Evolutionary conservation across 2,888 invertebrate genomes (phyloP).

Genomic region (Serripes groenlandicus): DNA sequence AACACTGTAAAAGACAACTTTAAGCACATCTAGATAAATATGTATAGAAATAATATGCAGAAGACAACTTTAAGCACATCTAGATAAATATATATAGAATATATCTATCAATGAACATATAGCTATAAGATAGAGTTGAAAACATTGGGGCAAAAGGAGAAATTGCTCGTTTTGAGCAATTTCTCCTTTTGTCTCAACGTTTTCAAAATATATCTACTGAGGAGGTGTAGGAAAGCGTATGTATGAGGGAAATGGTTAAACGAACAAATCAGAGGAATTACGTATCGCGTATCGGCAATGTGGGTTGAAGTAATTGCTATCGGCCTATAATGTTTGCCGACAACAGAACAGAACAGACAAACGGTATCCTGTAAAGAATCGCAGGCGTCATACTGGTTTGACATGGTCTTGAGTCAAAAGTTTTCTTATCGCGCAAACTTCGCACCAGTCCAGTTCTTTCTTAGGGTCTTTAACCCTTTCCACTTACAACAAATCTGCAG

Average conservation of each 20-base stretch:
- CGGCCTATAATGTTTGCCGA: no score
- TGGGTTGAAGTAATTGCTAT: neutral
- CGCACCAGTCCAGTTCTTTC: neutral
- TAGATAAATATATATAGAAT: neutral
- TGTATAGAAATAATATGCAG: no score
- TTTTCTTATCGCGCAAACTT: neutral
- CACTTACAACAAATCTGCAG: neutral
- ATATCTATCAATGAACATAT: neutral
- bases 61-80: neutral
- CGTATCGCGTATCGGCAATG: neutral
- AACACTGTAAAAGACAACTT: no score
- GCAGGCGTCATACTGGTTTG: neutral
- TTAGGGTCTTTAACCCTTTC: neutral
- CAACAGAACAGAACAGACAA: no score
- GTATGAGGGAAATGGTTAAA: neutral
- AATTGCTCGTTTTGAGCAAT: neutral
- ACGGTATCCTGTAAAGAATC: neutral
- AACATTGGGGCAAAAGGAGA: constrained; percentile 4
- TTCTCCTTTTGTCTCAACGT: constrained; percentile 2
- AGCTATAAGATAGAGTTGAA: neutral
- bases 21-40: no score
- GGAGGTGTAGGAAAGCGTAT: neutral
- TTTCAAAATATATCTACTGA: neutral
- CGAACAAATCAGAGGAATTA: neutral
- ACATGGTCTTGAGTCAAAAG: neutral